Base-by-base conservation (phyloP, 2,113 vertebrate species). In the Leucosticte australis region DNA sequence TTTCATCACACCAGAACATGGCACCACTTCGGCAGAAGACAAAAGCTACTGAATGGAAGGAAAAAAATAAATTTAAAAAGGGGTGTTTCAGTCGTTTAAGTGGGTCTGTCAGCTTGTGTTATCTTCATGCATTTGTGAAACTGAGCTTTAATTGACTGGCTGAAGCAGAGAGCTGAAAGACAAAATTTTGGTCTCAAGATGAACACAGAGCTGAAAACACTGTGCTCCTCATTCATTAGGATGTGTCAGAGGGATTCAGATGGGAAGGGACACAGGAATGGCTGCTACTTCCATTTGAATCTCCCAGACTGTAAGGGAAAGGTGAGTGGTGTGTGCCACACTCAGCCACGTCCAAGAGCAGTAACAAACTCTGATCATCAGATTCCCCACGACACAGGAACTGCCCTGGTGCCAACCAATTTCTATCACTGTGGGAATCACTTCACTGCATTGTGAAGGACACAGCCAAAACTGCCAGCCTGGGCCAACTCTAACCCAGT, bases 121-220 rank as follows among this genome's bases (percentile, higher is more conserved):
- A 86, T 14, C 85, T 85, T 92, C 73, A 67, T 7, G 55, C 55
- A 39, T 68, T 92, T 95, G 85, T 78, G 88, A 86, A 90, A 83
- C 56, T 15, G 9, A 80, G 69, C 67, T 95, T 94, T 95, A 95
- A 95, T 49, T 94, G 95, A 85, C 50, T 80, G 70, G 63, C 74
- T 80, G 75, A 69, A 55, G 31, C 0, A 1, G 81, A 89, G 70
- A 76, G 70, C 23, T 2, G 2, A 69, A 87, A 83, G 82, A 85
- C 30, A 83, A 81, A 80, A 93, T 42, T 56, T 24, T 33, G 31
- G 79, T 78, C 76, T 94, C 47, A 33, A 49, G 71, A 81, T 16
- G 64, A 90, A 52, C 31, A 56, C 4, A 70, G 63, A 75, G 71
- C 76, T 83, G 59, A 71, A 70, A 87, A 50, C 6, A 1, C 20